phyloP scores from a whole-genome alignment of 2,888 invertebrate species.

The Elysia crispata region DNA sequence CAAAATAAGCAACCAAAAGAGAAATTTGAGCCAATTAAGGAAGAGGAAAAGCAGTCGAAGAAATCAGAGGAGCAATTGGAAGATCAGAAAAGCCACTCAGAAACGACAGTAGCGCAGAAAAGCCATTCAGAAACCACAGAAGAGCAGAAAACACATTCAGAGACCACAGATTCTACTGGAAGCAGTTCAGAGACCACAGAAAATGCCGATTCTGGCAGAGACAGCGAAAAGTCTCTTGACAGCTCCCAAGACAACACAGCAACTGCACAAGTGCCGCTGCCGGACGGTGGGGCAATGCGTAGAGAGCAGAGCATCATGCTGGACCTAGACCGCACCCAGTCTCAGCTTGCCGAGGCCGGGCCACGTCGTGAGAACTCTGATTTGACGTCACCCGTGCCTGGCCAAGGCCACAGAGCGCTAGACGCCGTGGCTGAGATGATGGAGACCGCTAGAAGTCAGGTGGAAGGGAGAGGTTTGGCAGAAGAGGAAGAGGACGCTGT shows the following conservation, averaged over 20 bases:
- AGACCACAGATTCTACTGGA: neutral
- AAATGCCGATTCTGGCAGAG: neutral
- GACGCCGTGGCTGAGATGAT: slow-evolving; percentile 14
- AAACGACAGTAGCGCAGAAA: neutral
- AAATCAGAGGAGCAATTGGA: too few relatives aligned
- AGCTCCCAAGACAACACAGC: neutral
- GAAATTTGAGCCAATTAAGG: neutral
- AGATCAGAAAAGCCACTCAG: neutral
- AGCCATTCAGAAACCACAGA: neutral
- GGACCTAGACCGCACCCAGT: neutral
- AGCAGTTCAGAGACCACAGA: neutral
- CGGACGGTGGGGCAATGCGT: neutral
- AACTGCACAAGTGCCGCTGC: neutral
- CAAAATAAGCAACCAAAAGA: neutral
- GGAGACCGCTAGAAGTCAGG: slow-evolving; percentile 6
- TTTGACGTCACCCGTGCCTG: neutral
- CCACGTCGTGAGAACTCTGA: neutral
- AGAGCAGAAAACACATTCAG: neutral
- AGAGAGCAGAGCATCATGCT: slow-evolving; percentile 21
- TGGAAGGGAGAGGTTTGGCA: neutral
- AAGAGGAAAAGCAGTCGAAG: neutral
- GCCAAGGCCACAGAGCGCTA: neutral
- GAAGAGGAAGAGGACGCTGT: neutral
- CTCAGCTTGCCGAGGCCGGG: neutral
- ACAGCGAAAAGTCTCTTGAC: neutral